phyloP scores from a whole-genome alignment of 1,140 invertebrate species.

The Cyrtorhinus lividipennis region DNA sequence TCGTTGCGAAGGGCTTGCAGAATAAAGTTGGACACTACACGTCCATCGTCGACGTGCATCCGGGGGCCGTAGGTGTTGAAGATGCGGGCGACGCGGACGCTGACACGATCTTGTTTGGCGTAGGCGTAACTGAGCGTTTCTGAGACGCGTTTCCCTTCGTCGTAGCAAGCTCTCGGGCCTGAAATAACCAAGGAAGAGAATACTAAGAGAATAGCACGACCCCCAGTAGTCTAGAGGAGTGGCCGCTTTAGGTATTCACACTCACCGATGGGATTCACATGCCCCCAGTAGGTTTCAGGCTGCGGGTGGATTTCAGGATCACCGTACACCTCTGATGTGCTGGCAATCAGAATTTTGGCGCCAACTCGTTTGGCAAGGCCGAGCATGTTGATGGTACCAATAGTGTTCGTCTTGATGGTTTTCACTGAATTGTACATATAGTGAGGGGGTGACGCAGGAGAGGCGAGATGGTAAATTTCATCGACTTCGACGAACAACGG shows the following conservation, averaged over 20 bases:
- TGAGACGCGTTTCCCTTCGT: constrained; percentile 95
- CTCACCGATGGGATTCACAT: constrained; percentile 95
- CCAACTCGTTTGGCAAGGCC: constrained; percentile 86
- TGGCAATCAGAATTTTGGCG: constrained; percentile 88
- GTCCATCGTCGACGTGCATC: constrained; percentile 98
- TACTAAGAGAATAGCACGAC: background rate
- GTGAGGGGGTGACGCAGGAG: constrained; percentile 95
- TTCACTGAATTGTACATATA: constrained; percentile 99
- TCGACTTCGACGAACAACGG: constrained; percentile 96
- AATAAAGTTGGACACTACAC: constrained; percentile 98
- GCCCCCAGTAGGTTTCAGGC: constrained; percentile 92
- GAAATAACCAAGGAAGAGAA: constrained; percentile 23
- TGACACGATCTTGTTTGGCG: constrained; percentile 87
- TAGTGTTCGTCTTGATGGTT: constrained; percentile 97
- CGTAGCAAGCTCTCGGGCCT: constrained; percentile 93
- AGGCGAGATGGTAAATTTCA: constrained; percentile 98
- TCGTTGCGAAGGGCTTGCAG: constrained; percentile 89
- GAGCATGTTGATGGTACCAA: constrained; percentile 98
- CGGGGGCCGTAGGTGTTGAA: constrained; percentile 99
- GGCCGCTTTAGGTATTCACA: no score
- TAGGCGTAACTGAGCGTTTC: constrained; percentile 96
- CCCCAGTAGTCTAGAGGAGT: no score
- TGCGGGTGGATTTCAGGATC: constrained; percentile 96
- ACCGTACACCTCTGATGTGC: constrained; percentile 97
- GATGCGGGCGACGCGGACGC: constrained; percentile 90